phyloP scores from a whole-genome alignment of 2,888 invertebrate species.

The Trichopoda pennipes region DNA sequence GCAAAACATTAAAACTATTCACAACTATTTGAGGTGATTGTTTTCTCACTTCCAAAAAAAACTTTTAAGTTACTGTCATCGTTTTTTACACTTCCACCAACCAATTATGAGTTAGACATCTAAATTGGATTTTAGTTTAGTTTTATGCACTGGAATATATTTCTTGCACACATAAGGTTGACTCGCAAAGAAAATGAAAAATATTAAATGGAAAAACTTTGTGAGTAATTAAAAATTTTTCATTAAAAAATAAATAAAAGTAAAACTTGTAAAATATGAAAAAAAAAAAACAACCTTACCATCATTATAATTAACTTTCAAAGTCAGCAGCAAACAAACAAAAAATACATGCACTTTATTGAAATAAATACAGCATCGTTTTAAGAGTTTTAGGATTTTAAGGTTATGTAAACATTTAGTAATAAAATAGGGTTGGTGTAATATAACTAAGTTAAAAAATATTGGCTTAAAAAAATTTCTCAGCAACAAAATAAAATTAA shows the following conservation, averaged over 20 bases:
- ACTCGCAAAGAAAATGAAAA: background rate
- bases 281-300: background rate
- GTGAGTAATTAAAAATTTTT: background rate
- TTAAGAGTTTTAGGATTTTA: background rate
- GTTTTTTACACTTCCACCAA: constrained; percentile 20
- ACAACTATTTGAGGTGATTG: background rate
- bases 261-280: too few species aligned
- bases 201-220: constrained; percentile 13
- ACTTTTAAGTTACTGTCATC: background rate
- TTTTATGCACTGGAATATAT: background rate
- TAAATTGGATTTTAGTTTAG: constrained; percentile 6
- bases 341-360: background rate
- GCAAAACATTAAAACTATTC: background rate
- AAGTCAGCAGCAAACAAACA: background rate
- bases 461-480: background rate
- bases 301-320: constrained; percentile 29
- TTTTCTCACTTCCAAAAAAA: background rate
- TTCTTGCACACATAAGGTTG: too few species aligned
- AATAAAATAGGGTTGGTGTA: background rate
- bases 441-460: background rate
- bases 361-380: constrained; percentile 2
- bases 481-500: background rate
- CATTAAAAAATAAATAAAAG: background rate
- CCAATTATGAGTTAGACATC: constrained; percentile 20
- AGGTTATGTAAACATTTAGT: background rate